Conservation (phyloP, 2,888 invertebrate species). For the Coenonympha glycerion region DNA sequence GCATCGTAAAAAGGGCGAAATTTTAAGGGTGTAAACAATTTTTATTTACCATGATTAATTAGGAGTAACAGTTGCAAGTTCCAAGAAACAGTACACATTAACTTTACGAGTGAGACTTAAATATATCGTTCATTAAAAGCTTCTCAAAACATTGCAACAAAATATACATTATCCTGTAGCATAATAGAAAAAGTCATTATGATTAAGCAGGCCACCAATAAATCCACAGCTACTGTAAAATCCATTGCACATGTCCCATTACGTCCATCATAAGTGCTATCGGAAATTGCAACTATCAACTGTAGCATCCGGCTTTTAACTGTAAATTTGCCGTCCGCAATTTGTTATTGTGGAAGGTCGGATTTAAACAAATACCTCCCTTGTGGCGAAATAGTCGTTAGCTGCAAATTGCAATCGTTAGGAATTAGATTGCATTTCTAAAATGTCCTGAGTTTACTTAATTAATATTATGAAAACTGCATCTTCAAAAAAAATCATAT, state of each 20-base stretch:
- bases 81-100: no score
- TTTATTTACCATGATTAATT: no score
- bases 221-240: slow-evolving; percentile 45
- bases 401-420: background rate
- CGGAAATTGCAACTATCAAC: slow-evolving; percentile 70
- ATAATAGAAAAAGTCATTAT: slow-evolving; percentile 16
- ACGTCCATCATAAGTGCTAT: slow-evolving; percentile 54
- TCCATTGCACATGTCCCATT: slow-evolving; percentile 48
- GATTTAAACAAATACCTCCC: slow-evolving; percentile 18
- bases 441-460: background rate
- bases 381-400: slow-evolving; percentile 7
- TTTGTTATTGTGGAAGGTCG: slow-evolving; percentile 51
- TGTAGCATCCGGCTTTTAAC: slow-evolving; percentile 70
- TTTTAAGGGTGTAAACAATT: no score
- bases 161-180: slow-evolving; percentile 14
- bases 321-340: slow-evolving; percentile 73
- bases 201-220: slow-evolving; percentile 32
- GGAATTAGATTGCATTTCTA: background rate
- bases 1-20: no score
- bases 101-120: no score
- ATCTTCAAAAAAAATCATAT: background rate
- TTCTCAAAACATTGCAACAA: background rate
- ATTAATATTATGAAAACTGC: background rate
- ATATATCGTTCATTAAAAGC: background rate
- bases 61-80: no score